Base-by-base conservation (phyloP, 64 coral and sea anemone genomes). In the Montipora cactus region DNA sequence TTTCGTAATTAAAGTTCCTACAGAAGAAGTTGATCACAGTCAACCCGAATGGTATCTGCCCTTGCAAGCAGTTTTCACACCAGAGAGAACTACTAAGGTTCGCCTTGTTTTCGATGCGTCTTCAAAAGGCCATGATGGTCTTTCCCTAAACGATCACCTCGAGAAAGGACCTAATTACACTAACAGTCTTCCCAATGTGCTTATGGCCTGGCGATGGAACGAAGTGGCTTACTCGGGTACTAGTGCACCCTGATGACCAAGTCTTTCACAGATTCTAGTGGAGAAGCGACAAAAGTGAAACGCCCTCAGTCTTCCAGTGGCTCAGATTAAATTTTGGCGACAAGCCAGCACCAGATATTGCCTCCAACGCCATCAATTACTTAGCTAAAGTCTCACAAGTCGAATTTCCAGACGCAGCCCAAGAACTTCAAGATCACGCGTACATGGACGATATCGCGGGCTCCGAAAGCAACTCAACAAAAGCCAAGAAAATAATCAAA, bases 321-420 rank as follows among this genome's bases (percentile, higher is more conserved):
- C 52, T 55, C 52, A 55, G 52, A 10, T 55, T 91, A 21, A 96
- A 55, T 37, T 92, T 92, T 47, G 85, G 90, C 5, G 95, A 96
- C 25, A 96, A 96, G 23, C 86, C 95, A 67, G 79, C 90, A 8
- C 91, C 91, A 18, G 95, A 96, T 45, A 93, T 96, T 37, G 89
- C 86, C 5, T 68, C 81, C 1, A 96, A 76, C 44, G 75, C 84
- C 14, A 68, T 93, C 18, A 93, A 92, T 25, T 25, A 25, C 23
- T 25, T 25, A 25, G 23, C 23, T 25, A 25, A 25, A 25, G 23
- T 25, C 23, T 25, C 23, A 25, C 23, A 25, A 25, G 23, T 25
- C 23, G 23, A 25, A 25, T 25, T 25, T 25, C 23, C 23, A 25
- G 23, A 25, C 23, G 23, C 23, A 25, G 23, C 23, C 23, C 23